Conservation (phyloP, 1,140 invertebrate genomes). For the Temnothorax nylanderi region DNA sequence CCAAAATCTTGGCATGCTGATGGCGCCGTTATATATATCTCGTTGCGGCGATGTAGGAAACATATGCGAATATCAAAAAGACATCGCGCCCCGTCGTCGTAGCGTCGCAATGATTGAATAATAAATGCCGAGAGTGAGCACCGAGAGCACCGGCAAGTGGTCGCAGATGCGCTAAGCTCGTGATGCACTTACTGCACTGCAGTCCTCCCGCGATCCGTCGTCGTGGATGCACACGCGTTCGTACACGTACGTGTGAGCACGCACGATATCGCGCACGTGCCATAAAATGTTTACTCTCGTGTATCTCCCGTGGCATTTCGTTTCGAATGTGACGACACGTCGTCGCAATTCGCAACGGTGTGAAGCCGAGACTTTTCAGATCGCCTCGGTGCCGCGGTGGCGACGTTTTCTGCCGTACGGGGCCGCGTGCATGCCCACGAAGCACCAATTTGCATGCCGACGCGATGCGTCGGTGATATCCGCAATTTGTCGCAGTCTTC, state of each 20-base stretch:
- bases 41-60: not conserved
- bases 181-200: constrained; percentile 81
- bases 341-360: not conserved
- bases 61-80: constrained; percentile 20
- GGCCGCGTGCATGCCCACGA: not conserved
- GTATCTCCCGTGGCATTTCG: constrained; percentile 50
- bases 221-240: constrained; percentile 1
- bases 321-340: constrained; percentile 42
- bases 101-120: constrained; percentile 78
- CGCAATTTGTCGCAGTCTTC: constrained; percentile 33
- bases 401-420: not conserved
- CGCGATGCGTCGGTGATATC: not conserved
- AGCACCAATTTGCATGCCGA: constrained; percentile 11
- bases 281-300: constrained; percentile 63
- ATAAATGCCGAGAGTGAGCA: constrained; percentile 76
- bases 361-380: not conserved
- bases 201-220: constrained; percentile 50
- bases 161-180: constrained; percentile 79
- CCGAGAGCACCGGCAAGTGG: constrained; percentile 74
- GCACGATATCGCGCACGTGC: constrained; percentile 55
- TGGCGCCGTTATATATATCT: constrained; percentile 1
- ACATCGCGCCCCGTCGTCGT: constrained; percentile 24
- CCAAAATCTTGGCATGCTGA: constrained; percentile 27
- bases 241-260: not conserved
- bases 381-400: too few relatives aligned